phyloP scores from a whole-genome alignment of 2,888 invertebrate genomes.

The Horisme vitalbata region DNA sequence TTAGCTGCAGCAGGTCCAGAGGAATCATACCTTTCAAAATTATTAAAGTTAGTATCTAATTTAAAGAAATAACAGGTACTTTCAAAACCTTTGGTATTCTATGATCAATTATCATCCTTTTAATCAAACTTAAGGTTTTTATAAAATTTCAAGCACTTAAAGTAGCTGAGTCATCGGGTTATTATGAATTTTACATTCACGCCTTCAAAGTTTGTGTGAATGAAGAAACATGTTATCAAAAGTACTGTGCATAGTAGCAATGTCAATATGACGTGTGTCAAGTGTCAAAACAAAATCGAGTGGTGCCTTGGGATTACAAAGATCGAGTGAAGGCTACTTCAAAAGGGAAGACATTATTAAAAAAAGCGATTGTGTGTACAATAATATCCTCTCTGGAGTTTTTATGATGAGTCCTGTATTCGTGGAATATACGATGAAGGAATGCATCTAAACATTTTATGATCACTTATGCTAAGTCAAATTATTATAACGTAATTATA shows the following conservation, averaged over 20 bases:
- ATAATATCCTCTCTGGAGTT: too few species aligned
- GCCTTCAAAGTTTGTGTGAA: constrained; percentile 39
- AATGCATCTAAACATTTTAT: too few species aligned
- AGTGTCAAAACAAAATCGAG: constrained; percentile 81
- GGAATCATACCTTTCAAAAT: too few species aligned
- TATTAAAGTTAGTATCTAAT: too few species aligned
- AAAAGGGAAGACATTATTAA: too few species aligned
- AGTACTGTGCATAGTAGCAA: constrained; percentile 23
- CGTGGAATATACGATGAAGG: constrained; percentile 8
- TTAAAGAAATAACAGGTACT: constrained; percentile 16
- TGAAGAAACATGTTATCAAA: constrained; percentile 45
- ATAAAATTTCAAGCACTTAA: constrained; percentile 33
- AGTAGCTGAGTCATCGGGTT: constrained; percentile 57
- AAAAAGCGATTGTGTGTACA: too few species aligned
- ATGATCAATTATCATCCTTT: constrained; percentile 26
- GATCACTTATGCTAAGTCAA: too few species aligned
- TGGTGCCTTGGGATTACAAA: constrained; percentile 69
- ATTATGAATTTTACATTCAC: constrained; percentile 59
- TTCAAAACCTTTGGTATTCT: constrained; percentile 3
- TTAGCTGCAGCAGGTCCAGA: too few species aligned
- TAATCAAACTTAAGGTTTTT: constrained; percentile 21
- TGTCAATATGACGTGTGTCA: constrained; percentile 54
- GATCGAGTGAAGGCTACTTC: constrained; percentile 39
- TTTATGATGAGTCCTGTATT: constrained; percentile 33
- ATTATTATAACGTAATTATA: too few species aligned